A percentile compares a stretch with the other conserved stretches of the same genome.
Conservation (phyloP, 2,113 vertebrate species). For the Steatornis caripensis region DNA sequence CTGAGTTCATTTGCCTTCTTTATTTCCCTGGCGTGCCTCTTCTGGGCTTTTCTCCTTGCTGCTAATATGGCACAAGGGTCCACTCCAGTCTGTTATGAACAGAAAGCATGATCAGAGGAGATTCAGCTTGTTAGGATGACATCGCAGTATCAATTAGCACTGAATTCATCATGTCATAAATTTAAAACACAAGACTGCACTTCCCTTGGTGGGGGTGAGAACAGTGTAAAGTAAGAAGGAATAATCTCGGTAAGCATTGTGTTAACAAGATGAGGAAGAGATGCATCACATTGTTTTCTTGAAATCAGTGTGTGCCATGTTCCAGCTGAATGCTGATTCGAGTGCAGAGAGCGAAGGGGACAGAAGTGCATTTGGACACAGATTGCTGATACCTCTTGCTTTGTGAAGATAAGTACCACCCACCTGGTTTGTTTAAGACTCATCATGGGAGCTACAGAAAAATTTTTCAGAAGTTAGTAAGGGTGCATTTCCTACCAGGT, state of each 20-base stretch:
- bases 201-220: background rate
- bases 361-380: background rate
- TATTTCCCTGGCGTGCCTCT: slow-evolving; percentile 72
- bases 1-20: slow-evolving; percentile 48
- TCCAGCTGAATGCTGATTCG: background rate
- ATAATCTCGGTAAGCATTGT: background rate
- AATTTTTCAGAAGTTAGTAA: background rate
- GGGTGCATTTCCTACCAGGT: background rate
- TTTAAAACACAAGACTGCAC: background rate
- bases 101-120: background rate
- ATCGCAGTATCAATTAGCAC: background rate
- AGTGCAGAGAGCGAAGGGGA: background rate
- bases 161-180: background rate
- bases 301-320: background rate
- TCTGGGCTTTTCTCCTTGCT: slow-evolving; percentile 70
- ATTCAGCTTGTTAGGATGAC: background rate
- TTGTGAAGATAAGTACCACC: background rate
- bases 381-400: background rate
- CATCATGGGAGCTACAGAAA: slow-evolving; percentile 35
- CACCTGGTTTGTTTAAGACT: background rate
- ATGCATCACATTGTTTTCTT: background rate
- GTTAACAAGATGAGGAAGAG: background rate
- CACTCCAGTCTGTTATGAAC: slow-evolving; percentile 81
- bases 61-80: slow-evolving; percentile 78
- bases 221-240: background rate